These are phyloP conservation scores for Drosophila mayaguana DNA, from an alignment of 2,888 invertebrate species.

Conservation along the genomic window DNA sequence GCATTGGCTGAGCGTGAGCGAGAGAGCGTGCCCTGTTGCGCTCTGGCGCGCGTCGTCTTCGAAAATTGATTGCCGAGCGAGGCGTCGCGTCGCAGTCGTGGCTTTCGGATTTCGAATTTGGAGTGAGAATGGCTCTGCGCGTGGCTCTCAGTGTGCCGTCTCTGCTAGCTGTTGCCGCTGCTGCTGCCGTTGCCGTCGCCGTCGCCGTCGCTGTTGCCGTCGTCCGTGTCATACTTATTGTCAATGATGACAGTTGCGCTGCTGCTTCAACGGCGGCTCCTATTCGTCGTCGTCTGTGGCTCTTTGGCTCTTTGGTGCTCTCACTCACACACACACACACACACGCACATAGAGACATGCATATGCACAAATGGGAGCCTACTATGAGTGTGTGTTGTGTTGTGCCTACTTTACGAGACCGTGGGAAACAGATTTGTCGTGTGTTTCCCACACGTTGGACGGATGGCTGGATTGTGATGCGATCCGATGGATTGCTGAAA, in stretches of 20 bases:
- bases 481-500: slow-evolving; percentile 82
- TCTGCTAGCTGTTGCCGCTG: neutral
- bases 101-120: slow-evolving; percentile 51
- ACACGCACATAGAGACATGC: slow-evolving; percentile 34
- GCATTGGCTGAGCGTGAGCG: slow-evolving; percentile 50
- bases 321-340: slow-evolving; percentile 34
- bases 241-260: slow-evolving; percentile 84
- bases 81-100: slow-evolving; percentile 44
- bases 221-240: slow-evolving; percentile 83
- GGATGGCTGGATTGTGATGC: slow-evolving; percentile 85
- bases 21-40: slow-evolving; percentile 67
- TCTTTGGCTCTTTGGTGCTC: slow-evolving; percentile 57
- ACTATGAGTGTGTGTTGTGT: slow-evolving; percentile 65
- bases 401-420: slow-evolving; percentile 84
- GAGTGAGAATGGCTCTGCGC: slow-evolving; percentile 65
- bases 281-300: slow-evolving; percentile 70
- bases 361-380: slow-evolving; percentile 60
- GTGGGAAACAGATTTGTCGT: slow-evolving; percentile 86
- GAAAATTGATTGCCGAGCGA: slow-evolving; percentile 72
- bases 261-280: slow-evolving; percentile 72
- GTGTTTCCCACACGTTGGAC: slow-evolving; percentile 86
- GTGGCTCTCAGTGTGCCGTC: slow-evolving; percentile 70
- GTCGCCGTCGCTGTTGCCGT: slow-evolving; percentile 41
- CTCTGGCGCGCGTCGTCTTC: slow-evolving; percentile 79
- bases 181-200: slow-evolving; percentile 23